These are phyloP conservation scores for Psylliodes chrysocephalus DNA, from an alignment of 2,888 invertebrate genomes.

Conservation along the genomic window DNA sequence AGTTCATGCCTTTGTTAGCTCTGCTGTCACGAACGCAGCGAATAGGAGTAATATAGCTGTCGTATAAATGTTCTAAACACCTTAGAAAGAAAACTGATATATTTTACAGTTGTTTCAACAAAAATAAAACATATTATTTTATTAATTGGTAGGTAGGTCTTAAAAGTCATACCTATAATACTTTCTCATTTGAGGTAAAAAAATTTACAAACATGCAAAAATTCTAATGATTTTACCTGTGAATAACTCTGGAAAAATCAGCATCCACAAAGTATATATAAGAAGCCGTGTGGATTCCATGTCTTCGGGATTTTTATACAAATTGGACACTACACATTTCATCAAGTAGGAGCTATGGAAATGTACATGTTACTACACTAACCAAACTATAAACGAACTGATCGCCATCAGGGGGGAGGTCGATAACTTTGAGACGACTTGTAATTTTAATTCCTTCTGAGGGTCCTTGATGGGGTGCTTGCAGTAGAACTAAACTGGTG, in stretches of 20 bases:
- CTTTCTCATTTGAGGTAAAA: too few relatives aligned
- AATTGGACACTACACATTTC: slow-evolving; percentile 31
- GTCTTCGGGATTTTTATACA: slow-evolving; percentile 26
- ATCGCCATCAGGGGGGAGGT: not conserved
- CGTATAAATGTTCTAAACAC: too few relatives aligned
- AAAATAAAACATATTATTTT: too few relatives aligned
- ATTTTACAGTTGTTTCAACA: too few relatives aligned
- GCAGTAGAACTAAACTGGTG: not conserved
- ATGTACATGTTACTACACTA: slow-evolving; percentile 35
- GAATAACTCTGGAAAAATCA: slow-evolving; percentile 47
- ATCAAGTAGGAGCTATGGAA: slow-evolving; percentile 42
- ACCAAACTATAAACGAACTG: not conserved
- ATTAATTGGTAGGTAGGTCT: too few relatives aligned
- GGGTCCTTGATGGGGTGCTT: not conserved
- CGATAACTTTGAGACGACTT: too few relatives aligned
- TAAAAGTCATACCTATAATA: too few relatives aligned
- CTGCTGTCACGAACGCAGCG: too few relatives aligned
- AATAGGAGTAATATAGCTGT: too few relatives aligned
- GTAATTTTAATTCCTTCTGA: not conserved
- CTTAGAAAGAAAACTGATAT: too few relatives aligned
- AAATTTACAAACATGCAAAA: too few relatives aligned
- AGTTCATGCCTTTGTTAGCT: too few relatives aligned
- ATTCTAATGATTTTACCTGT: slow-evolving; percentile 44
- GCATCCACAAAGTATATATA: slow-evolving; percentile 49
- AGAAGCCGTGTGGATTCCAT: slow-evolving; percentile 45